phyloP scores from a whole-genome alignment of 2,888 invertebrate species.

The Andrena fulva region DNA sequence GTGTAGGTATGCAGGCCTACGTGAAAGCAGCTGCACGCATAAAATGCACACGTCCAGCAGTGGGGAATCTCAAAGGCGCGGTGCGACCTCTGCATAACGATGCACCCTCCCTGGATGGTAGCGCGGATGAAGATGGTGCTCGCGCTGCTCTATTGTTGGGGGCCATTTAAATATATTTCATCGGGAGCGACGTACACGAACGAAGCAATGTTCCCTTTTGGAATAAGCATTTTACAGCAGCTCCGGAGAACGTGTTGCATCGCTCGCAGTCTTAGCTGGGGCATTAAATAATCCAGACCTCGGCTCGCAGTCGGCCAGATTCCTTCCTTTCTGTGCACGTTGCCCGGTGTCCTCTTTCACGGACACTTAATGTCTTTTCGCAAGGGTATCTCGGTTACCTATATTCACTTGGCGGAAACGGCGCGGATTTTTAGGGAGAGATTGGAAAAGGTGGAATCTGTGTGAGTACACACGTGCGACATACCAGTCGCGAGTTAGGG shows the following conservation, averaged over 20 bases:
- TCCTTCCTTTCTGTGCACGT: background rate
- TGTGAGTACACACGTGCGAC: too few relatives aligned
- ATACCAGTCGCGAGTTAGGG: too few relatives aligned
- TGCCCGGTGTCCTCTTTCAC: background rate
- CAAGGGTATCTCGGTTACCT: too few relatives aligned
- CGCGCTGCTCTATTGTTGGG: slow-evolving; percentile 53
- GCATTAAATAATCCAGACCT: slow-evolving; percentile 65
- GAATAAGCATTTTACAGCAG: slow-evolving; percentile 44
- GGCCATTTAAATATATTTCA: slow-evolving; percentile 65
- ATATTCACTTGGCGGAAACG: too few relatives aligned
- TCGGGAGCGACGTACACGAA: slow-evolving; percentile 52
- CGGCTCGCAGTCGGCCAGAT: slow-evolving; percentile 44
- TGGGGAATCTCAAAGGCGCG: slow-evolving; percentile 52
- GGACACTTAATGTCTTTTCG: slow-evolving; percentile 13
- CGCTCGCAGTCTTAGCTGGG: slow-evolving; percentile 41
- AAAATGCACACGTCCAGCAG: slow-evolving; percentile 25
- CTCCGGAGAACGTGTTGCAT: slow-evolving; percentile 35
- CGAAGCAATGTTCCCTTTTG: slow-evolving; percentile 44
- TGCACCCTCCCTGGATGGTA: slow-evolving; percentile 29
- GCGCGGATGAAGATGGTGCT: slow-evolving; percentile 42
- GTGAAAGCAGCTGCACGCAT: slow-evolving; percentile 44
- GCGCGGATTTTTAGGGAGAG: too few relatives aligned
- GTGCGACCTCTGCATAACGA: slow-evolving; percentile 42
- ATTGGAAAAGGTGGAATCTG: too few relatives aligned
- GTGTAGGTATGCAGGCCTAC: slow-evolving; percentile 6